Conservation (phyloP, 2,113 vertebrate species). For the Megaleporinus macrocephalus region DNA sequence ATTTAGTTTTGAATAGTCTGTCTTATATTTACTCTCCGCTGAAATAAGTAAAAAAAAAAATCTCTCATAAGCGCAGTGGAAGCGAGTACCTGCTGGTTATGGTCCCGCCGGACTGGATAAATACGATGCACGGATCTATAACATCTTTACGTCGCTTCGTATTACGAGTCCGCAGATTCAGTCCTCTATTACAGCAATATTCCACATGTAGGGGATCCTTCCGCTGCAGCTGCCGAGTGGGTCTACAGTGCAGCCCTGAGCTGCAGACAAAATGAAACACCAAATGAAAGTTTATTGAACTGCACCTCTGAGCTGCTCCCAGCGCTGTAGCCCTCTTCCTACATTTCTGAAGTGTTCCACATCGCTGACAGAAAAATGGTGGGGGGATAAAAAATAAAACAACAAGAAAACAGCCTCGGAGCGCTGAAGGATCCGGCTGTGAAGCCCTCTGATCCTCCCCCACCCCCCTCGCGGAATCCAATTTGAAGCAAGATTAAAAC, state of each 20-base stretch:
- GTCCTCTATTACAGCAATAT: neutral
- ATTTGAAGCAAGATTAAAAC: slow-evolving; percentile 54
- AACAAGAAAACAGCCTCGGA: slow-evolving; percentile 59
- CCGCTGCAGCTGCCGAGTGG: slow-evolving; percentile 44
- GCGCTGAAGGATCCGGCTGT: slow-evolving; percentile 38
- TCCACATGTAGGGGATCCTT: neutral
- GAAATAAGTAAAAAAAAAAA: too few relatives aligned
- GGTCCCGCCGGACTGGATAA: neutral
- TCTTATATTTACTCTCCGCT: too few relatives aligned
- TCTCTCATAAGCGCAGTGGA: too few relatives aligned
- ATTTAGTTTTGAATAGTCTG: too few relatives aligned
- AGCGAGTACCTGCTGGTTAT: neutral
- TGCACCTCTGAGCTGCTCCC: slow-evolving; percentile 50
- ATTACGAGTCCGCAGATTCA: neutral
- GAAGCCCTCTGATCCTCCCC: slow-evolving; percentile 32
- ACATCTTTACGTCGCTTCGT: neutral
- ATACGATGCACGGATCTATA: neutral
- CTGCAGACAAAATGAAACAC: slow-evolving; percentile 58
- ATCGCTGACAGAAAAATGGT: slow-evolving; percentile 60
- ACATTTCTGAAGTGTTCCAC: slow-evolving; percentile 59
- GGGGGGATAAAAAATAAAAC: slow-evolving; percentile 43
- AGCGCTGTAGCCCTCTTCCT: slow-evolving; percentile 52
- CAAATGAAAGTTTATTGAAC: slow-evolving; percentile 67
- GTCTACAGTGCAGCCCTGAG: slow-evolving; percentile 52
- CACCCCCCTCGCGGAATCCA: slow-evolving; percentile 46